Evolutionary conservation across 1,140 invertebrate genomes (phyloP).

Genomic region (Drosophila paulistorum): DNA sequence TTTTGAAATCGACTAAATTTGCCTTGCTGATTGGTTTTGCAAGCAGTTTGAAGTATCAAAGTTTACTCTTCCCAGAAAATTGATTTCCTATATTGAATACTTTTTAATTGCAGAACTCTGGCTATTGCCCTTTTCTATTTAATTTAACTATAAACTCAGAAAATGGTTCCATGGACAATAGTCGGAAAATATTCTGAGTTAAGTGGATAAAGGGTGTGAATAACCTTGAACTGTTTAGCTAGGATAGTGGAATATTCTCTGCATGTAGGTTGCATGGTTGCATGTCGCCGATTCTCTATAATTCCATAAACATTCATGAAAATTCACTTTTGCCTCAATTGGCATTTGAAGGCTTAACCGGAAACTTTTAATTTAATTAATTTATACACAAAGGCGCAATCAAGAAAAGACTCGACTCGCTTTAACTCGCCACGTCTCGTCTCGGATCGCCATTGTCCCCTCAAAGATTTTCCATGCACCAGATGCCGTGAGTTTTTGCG

Average conservation of each 20-base stretch:
- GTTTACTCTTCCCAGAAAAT: too few species aligned
- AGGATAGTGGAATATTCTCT: conserved; percentile 16
- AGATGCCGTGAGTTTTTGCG: conserved; percentile 62
- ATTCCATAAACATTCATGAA: conserved; percentile 15
- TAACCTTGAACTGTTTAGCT: conserved; percentile 13
- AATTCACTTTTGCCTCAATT: conserved; percentile 46
- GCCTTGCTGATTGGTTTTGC: too few species aligned
- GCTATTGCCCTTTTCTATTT: too few species aligned
- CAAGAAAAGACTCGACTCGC: conserved; percentile 58
- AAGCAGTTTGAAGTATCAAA: too few species aligned
- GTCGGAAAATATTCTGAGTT: too few species aligned
- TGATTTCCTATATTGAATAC: too few species aligned
- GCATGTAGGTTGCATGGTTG: conserved; percentile 7
- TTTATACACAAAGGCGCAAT: conserved; percentile 82
- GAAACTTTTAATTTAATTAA: conserved; percentile 83
- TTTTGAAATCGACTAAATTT: too few species aligned
- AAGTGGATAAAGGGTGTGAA: conserved; percentile 18
- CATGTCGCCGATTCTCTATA: conserved; percentile 10
- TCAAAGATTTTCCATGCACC: conserved; percentile 26
- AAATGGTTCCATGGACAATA: too few species aligned
- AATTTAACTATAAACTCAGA: too few species aligned
- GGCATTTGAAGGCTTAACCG: conserved; percentile 78
- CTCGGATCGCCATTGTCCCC: neutral
- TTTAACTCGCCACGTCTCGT: neutral
- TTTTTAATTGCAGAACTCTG: too few species aligned